phyloP scores from a whole-genome alignment of 2,888 invertebrate genomes.

The Tuta absoluta region DNA sequence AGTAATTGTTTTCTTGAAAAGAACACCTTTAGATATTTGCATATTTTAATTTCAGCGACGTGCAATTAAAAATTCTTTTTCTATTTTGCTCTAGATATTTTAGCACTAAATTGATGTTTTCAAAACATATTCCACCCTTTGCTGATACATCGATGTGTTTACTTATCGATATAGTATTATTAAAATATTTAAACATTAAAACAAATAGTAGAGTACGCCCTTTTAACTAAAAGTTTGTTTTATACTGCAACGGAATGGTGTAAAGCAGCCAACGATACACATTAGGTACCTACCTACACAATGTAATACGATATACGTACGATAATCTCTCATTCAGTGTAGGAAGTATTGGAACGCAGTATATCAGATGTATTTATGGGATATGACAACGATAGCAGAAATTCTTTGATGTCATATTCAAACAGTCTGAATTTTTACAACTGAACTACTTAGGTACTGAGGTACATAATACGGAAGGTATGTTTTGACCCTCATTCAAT shows the following conservation, averaged over 20 bases:
- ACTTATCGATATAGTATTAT: neutral
- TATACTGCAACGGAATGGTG: neutral
- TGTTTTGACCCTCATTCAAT: too few relatives aligned
- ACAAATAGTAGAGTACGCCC: neutral
- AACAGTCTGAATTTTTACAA: too few relatives aligned
- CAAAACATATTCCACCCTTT: neutral
- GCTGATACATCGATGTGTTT: neutral
- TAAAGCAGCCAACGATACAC: too few relatives aligned
- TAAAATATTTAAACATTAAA: neutral
- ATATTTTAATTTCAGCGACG: constrained; percentile 27
- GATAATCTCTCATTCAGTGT: too few relatives aligned
- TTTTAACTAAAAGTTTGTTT: neutral
- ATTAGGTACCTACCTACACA: neutral
- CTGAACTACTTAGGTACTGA: too few relatives aligned
- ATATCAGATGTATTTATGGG: too few relatives aligned
- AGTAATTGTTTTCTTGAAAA: constrained; percentile 39
- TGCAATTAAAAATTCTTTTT: neutral
- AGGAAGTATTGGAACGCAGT: too few relatives aligned
- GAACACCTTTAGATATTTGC: constrained; percentile 40
- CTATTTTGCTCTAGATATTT: neutral
- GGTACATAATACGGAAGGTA: too few relatives aligned
- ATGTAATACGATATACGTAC: too few relatives aligned
- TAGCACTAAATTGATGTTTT: neutral
- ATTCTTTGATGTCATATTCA: too few relatives aligned
- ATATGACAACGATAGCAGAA: too few relatives aligned